Conservation (phyloP, 2,888 invertebrate genomes). For the Megaustenia siamemsis region DNA sequence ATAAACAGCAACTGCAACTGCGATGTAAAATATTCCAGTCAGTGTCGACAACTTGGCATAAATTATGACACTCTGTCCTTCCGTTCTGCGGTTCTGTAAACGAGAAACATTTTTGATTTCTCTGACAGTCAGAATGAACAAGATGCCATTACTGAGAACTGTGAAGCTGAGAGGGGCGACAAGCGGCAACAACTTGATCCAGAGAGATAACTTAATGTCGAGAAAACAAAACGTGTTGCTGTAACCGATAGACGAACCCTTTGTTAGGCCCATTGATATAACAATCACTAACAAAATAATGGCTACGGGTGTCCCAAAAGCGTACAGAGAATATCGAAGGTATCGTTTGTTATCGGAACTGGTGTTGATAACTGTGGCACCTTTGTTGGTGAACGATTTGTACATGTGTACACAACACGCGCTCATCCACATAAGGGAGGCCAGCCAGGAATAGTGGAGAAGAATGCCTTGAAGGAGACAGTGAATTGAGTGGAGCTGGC, state of each 20-base stretch:
- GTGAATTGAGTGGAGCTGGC: neutral
- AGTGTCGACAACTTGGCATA: constrained; percentile 61
- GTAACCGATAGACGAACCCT: constrained; percentile 54
- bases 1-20: constrained; percentile 52
- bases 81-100: neutral
- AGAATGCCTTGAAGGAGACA: constrained; percentile 29
- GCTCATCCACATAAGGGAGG: constrained; percentile 59
- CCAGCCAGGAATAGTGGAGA: constrained; percentile 59
- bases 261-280: constrained; percentile 46
- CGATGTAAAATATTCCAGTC: constrained; percentile 58
- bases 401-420: constrained; percentile 62
- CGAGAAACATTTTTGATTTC: constrained; percentile 53
- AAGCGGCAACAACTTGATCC: neutral
- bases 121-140: constrained; percentile 57
- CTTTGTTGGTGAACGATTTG: constrained; percentile 55
- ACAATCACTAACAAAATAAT: constrained; percentile 52
- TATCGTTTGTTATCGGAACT: constrained; percentile 28
- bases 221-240: constrained; percentile 38
- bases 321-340: constrained; percentile 56
- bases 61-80: constrained; percentile 36
- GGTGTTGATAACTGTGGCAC: constrained; percentile 38
- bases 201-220: constrained; percentile 30
- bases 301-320: constrained; percentile 56
- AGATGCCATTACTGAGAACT: constrained; percentile 52
- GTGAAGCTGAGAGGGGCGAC: constrained; percentile 52